Evolutionary conservation across 2,888 invertebrate genomes (phyloP).

Genomic region (Clitarchus hookeri): DNA sequence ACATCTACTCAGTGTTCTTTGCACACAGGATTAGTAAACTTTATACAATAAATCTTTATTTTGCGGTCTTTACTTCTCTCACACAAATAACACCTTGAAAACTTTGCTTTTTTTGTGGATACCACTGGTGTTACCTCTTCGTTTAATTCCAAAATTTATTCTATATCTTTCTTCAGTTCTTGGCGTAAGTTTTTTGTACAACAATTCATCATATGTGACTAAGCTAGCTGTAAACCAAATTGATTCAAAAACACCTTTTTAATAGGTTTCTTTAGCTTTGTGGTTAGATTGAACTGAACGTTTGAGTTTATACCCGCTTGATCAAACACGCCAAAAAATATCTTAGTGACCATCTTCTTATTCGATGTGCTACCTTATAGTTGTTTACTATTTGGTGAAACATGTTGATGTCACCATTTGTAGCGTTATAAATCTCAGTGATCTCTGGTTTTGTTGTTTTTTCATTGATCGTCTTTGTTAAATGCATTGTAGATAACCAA

Average conservation of each 20-base stretch:
- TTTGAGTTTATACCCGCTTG: neutral
- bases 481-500: slow-evolving; percentile 40
- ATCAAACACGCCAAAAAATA: slow-evolving; percentile 41
- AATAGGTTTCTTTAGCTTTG: neutral
- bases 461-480: neutral
- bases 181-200: neutral
- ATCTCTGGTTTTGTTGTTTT: slow-evolving; percentile 33
- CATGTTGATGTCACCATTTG: slow-evolving; percentile 44
- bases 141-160: neutral
- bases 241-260: neutral
- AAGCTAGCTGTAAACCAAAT: neutral
- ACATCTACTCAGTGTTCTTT: neutral
- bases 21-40: neutral
- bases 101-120: neutral
- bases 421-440: slow-evolving; percentile 44
- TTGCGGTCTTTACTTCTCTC: neutral
- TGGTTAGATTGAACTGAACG: neutral
- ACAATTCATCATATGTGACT: neutral
- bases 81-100: neutral
- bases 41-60: neutral
- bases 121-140: neutral
- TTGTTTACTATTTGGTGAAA: slow-evolving; percentile 45
- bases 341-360: slow-evolving; percentile 46
- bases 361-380: slow-evolving; percentile 41
- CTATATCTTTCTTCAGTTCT: neutral